Conservation (phyloP, 2,113 vertebrate genomes). For the Herpetotheres cachinnans region DNA sequence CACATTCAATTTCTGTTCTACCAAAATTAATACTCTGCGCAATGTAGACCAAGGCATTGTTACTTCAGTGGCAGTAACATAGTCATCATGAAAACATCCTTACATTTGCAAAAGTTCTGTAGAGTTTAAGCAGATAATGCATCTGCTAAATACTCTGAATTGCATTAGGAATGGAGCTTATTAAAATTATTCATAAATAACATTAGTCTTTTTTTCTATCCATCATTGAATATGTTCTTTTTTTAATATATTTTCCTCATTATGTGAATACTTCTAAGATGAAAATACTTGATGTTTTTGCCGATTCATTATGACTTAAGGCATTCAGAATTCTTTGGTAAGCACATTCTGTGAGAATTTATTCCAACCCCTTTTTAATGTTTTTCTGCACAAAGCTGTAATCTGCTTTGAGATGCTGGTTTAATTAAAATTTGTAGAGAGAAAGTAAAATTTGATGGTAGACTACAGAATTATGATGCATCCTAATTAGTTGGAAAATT, state of each 20-base stretch:
- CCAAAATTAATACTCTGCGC: background rate
- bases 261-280: background rate
- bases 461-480: background rate
- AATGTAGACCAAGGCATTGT: background rate
- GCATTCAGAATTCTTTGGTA: background rate
- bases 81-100: background rate
- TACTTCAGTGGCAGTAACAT: background rate
- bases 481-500: slow-evolving; percentile 39
- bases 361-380: background rate
- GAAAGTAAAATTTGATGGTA: slow-evolving; percentile 8
- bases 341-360: background rate
- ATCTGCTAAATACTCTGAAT: background rate
- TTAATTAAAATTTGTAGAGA: slow-evolving; percentile 26
- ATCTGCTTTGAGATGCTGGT: background rate
- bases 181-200: background rate
- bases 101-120: background rate
- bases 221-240: background rate
- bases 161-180: background rate
- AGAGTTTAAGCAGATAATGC: background rate
- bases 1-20: background rate
- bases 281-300: background rate
- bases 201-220: background rate
- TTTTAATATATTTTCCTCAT: background rate
- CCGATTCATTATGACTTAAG: background rate
- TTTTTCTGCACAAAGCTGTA: background rate